Conservation (phyloP, 2,797 vertebrate species). For the Acanthornis magna region DNA sequence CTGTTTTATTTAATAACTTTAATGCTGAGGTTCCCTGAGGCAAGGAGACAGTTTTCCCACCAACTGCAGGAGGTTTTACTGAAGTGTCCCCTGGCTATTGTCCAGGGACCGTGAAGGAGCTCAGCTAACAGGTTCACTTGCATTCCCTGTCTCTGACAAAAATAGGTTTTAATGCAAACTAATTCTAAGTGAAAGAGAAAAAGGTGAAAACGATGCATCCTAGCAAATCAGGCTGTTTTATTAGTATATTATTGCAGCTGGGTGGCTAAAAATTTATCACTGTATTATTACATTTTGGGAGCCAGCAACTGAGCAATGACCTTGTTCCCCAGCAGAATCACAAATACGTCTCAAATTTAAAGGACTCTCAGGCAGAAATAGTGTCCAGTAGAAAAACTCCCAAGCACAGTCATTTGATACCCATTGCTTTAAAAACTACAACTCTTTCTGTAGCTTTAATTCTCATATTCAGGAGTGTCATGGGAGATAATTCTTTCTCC, state of each 20-base stretch:
- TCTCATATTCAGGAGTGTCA: background rate
- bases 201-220: background rate
- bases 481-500: background rate
- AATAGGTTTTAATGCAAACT: background rate
- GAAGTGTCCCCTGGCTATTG: slow-evolving; percentile 54
- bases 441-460: background rate
- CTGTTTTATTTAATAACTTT: slow-evolving; percentile 72
- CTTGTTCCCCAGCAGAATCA: background rate
- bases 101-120: slow-evolving; percentile 32
- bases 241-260: background rate
- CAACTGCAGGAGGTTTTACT: slow-evolving; percentile 54
- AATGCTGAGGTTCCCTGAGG: slow-evolving; percentile 59
- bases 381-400: background rate
- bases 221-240: background rate
- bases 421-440: background rate
- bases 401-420: background rate
- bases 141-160: background rate
- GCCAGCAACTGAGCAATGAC: background rate
- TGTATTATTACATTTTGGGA: background rate
- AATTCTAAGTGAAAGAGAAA: background rate
- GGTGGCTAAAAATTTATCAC: background rate
- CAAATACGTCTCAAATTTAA: background rate
- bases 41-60: slow-evolving; percentile 67
- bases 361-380: background rate
- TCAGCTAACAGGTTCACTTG: slow-evolving; percentile 5